Conservation (phyloP, 2,888 invertebrate genomes). For the Pantelozetes paolii region DNA sequence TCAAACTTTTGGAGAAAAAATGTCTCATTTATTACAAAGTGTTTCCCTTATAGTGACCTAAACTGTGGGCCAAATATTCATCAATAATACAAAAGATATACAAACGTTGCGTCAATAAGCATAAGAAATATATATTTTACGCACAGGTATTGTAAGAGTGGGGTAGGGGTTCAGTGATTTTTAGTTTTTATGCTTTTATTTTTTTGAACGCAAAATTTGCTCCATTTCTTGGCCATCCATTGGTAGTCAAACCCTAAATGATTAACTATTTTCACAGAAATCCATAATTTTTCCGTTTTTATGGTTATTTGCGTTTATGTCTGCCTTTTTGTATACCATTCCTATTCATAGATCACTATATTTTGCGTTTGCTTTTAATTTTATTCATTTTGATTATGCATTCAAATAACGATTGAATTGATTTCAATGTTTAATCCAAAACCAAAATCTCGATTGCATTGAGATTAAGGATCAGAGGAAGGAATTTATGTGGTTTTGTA, state of each 20-base stretch:
- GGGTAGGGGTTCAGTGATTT: conserved; percentile 1
- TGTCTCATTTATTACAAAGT: conserved; percentile 1
- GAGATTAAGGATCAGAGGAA: conserved; percentile 16
- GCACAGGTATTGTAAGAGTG: background rate
- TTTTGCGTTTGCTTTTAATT: background rate
- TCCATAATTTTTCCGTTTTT: background rate
- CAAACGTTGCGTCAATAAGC: conserved; percentile 26
- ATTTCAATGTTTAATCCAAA: conserved; percentile 22
- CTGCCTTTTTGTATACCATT: background rate
- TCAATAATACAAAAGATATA: conserved; percentile 7
- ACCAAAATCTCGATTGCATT: conserved; percentile 8
- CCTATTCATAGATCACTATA: background rate
- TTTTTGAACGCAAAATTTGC: conserved; percentile 10
- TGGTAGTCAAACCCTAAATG: background rate
- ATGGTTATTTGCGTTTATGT: background rate
- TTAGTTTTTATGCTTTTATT: conserved; percentile 2
- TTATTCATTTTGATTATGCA: conserved; percentile 21
- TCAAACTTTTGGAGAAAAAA: background rate
- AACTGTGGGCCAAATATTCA: conserved; percentile 31
- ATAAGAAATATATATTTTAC: conserved; percentile 17
- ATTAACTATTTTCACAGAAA: conserved; percentile 4
- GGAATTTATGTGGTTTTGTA: conserved; percentile 7
- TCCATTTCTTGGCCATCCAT: background rate
- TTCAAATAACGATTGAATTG: conserved; percentile 17
- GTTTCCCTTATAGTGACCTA: conserved; percentile 29